These are phyloP conservation scores for Stenopsyche tienmushanensis DNA, from an alignment of 1,140 invertebrate species.

Conservation along the genomic window DNA sequence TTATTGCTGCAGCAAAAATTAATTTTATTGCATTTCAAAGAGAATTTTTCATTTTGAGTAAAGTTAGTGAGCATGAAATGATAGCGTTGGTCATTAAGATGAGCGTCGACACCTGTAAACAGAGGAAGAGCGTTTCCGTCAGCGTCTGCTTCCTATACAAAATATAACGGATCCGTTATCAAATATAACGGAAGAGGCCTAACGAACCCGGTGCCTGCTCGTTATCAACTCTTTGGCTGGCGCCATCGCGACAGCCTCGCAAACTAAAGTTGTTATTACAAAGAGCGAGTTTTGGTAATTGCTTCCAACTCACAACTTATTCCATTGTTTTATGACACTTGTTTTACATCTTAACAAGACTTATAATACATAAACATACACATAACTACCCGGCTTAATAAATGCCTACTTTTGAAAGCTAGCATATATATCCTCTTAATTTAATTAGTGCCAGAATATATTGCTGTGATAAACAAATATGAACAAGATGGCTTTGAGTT, in stretches of 20 bases:
- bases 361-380: constrained; percentile 12
- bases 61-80: too few relatives aligned
- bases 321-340: constrained; percentile 32
- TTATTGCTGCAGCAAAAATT: too few relatives aligned
- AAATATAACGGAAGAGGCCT: constrained; percentile 31
- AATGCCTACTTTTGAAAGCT: too few relatives aligned
- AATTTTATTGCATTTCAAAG: too few relatives aligned
- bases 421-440: too few relatives aligned
- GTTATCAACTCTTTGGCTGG: constrained; percentile 31
- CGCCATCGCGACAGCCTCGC: constrained; percentile 26
- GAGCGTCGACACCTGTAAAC: too few relatives aligned
- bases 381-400: constrained; percentile 3
- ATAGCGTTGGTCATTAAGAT: too few relatives aligned
- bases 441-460: too few relatives aligned
- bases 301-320: constrained; percentile 31
- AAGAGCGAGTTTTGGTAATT: constrained; percentile 31
- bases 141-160: constrained; percentile 21
- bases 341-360: constrained; percentile 32
- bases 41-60: too few relatives aligned
- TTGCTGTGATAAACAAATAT: too few relatives aligned
- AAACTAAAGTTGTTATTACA: constrained; percentile 31
- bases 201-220: constrained; percentile 30
- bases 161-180: constrained; percentile 30
- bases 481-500: too few relatives aligned
- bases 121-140: neutral